A percentile compares a stretch with the other conserved stretches of the same genome.
These are phyloP conservation scores for Oceanites oceanicus DNA, from an alignment of 2,113 vertebrate species.

Conservation along the genomic window DNA sequence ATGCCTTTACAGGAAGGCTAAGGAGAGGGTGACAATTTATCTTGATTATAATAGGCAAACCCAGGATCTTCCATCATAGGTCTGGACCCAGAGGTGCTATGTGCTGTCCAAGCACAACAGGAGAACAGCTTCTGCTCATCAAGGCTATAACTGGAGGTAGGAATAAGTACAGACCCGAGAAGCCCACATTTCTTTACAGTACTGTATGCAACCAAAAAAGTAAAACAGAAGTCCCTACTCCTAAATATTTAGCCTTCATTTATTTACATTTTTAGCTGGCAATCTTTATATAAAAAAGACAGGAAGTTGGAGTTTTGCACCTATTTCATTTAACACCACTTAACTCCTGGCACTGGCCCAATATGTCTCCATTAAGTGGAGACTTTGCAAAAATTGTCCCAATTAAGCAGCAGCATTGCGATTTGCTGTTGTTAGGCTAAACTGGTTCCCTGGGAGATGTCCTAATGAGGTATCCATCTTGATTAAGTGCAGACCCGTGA, in stretches of 20 bases:
- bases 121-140: background rate
- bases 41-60: background rate
- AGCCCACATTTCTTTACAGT: background rate
- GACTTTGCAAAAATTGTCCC: slow-evolving; percentile 67
- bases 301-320: slow-evolving; percentile 53
- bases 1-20: background rate
- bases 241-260: slow-evolving; percentile 24
- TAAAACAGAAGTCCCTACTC: background rate
- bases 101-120: background rate
- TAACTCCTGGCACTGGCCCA: slow-evolving; percentile 65
- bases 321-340: slow-evolving; percentile 68
- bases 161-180: background rate
- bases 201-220: background rate
- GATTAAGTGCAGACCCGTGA: slow-evolving; percentile 58
- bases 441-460: slow-evolving; percentile 69
- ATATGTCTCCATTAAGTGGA: slow-evolving; percentile 61
- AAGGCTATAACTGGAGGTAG: background rate
- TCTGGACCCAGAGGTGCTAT: background rate
- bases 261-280: slow-evolving; percentile 15
- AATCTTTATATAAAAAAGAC: slow-evolving; percentile 28
- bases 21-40: background rate
- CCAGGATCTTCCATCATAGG: background rate
- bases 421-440: slow-evolving; percentile 68
- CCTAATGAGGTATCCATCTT: slow-evolving; percentile 70
- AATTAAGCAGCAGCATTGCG: slow-evolving; percentile 52